Percentiles rank a stretch among this genome's conserved stretches.
Evolutionary conservation across 2,797 vertebrate species (phyloP).

Genomic region (Oreonectes daqikongensis): DNA sequence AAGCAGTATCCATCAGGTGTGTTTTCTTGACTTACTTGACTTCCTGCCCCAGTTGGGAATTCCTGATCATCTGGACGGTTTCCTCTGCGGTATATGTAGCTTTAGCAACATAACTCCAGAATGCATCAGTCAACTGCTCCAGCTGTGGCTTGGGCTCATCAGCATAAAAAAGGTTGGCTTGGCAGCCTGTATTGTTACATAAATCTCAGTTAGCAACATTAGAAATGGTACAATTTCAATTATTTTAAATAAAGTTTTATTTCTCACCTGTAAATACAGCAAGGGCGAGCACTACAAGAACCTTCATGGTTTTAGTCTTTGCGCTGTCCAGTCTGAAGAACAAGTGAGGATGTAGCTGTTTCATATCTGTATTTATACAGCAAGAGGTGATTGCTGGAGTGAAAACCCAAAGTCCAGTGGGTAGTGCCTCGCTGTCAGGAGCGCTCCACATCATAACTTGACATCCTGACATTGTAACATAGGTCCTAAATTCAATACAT

Average conservation of each 20-base stretch:
- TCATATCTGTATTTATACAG: conserved; percentile 43
- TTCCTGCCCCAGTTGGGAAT: conserved; percentile 77
- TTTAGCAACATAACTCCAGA: conserved; percentile 80
- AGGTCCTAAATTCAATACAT: not conserved
- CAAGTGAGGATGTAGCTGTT: not conserved
- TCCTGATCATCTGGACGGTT: conserved; percentile 74
- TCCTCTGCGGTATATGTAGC: conserved; percentile 78
- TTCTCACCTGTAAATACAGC: conserved; percentile 52
- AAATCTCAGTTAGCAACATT: no score
- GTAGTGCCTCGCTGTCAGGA: conserved; percentile 51
- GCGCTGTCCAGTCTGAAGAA: conserved; percentile 4
- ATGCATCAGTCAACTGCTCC: conserved; percentile 77
- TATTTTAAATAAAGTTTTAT: no score
- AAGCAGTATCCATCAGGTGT: not conserved
- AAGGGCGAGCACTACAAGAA: conserved; percentile 45
- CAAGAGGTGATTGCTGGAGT: conserved; percentile 31
- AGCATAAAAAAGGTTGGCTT: conserved; percentile 75
- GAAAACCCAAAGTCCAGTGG: conserved; percentile 58
- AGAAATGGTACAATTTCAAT: no score
- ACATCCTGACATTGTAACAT: not conserved
- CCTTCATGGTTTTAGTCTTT: conserved; percentile 48
- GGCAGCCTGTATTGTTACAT: conserved; percentile 66
- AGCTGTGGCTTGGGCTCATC: conserved; percentile 77
- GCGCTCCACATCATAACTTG: conserved; percentile 44
- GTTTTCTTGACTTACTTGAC: conserved; percentile 74